A percentile compares a stretch with the other conserved stretches of the same genome.
Evolutionary conservation across 2,113 vertebrate genomes (phyloP).

Genomic region (Silurus asotus): DNA sequence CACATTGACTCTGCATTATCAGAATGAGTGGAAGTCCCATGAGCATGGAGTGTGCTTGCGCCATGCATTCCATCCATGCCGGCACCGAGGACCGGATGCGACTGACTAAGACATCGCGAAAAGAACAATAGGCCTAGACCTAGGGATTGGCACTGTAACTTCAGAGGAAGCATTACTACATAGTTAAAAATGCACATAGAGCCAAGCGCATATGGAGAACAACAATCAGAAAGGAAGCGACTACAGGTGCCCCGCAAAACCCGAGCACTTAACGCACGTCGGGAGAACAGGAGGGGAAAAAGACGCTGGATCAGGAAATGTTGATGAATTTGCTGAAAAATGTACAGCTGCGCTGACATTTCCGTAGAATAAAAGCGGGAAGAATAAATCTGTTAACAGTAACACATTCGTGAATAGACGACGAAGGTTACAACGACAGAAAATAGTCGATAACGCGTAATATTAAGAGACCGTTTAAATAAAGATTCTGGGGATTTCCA

Average conservation of each 20-base stretch:
- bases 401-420: neutral
- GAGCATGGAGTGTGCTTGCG: slow-evolving; percentile 37
- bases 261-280: slow-evolving; percentile 29
- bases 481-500: neutral
- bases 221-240: slow-evolving; percentile 52
- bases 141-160: slow-evolving; percentile 33
- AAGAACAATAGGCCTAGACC: slow-evolving; percentile 33
- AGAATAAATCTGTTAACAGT: neutral
- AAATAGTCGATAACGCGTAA: neutral
- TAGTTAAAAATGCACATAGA: slow-evolving; percentile 34
- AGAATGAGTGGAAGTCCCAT: slow-evolving; percentile 21
- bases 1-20: neutral
- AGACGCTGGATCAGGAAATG: slow-evolving; percentile 27
- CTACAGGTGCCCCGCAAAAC: slow-evolving; percentile 45
- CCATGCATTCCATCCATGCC: slow-evolving; percentile 47
- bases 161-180: slow-evolving; percentile 52
- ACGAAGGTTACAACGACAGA: neutral
- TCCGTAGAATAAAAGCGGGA: neutral
- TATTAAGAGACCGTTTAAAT: neutral
- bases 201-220: slow-evolving; percentile 36
- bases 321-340: slow-evolving; percentile 35
- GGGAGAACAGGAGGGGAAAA: slow-evolving; percentile 36
- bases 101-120: slow-evolving; percentile 47
- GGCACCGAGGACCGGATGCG: slow-evolving; percentile 34
- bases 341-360: slow-evolving; percentile 2